Evolutionary conservation across 2,113 vertebrate species (phyloP).

Genomic region (Coracopsis vasa): DNA sequence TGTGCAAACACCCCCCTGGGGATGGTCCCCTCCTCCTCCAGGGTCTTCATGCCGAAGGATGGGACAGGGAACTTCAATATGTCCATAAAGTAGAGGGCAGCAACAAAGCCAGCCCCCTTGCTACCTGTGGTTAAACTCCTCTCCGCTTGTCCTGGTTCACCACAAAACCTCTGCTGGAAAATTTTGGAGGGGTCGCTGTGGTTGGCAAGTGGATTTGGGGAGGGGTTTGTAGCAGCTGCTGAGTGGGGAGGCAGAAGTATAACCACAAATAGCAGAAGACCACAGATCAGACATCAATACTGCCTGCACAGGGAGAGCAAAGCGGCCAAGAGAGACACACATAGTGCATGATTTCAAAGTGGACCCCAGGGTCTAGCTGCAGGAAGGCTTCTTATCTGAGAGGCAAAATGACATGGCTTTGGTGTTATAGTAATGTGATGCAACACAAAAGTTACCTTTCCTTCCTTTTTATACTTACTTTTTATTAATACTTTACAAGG

Average conservation of each 20-base stretch:
- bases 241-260: neutral
- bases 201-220: neutral
- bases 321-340: neutral
- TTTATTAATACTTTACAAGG: neutral
- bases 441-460: neutral
- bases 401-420: neutral
- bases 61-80: neutral
- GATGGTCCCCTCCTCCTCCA: neutral
- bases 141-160: neutral
- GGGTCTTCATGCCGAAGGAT: rapidly evolving
- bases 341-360: neutral
- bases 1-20: neutral
- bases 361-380: neutral
- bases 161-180: neutral
- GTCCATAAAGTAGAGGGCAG: neutral
- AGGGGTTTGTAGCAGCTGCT: neutral
- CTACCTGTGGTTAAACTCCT: neutral
- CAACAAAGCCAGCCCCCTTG: neutral
- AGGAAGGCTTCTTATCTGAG: neutral
- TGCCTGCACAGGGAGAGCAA: neutral
- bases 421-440: rapidly evolving
- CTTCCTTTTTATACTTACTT: neutral
- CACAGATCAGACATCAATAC: neutral
- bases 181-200: neutral
- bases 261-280: neutral